Evolutionary conservation across 2,888 invertebrate species (phyloP), one percentile per base, ranked within the genome.

Genomic region (Fragum fragum): DNA sequence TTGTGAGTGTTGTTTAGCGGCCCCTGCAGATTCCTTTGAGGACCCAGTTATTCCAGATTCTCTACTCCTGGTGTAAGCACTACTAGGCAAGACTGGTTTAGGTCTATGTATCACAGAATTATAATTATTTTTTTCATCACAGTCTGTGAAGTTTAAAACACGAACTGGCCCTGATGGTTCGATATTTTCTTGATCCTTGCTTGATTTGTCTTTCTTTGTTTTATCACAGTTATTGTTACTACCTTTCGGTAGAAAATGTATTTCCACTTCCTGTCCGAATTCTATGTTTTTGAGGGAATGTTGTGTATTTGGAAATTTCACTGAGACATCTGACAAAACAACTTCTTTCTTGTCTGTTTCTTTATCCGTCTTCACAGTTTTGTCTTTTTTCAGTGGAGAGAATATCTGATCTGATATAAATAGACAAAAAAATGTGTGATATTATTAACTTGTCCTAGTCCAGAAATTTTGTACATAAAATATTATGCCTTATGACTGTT

Each of bases 101-200:
- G 86, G 86, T 77, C 86, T 79, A 76, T 83, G 83, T 59, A 83
- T 75, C 52, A 72, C 86, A 72, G 75, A 77, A 79, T 79, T 81
- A 16, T 72, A 68, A 72, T 69, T 68, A 69, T 72, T 69, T 79
- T 83, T 79, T 9, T 82, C 80, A 66, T 78, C 77, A 72, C 61
- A 71, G 47, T 76, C 76, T 47, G 76, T 55, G 75, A 86, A 86
- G 70, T 83, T 86, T 14, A 86, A 52, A 11, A 81, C 79, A 14
- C 86, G 57, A 5, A 83, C 83, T 23, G 86, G 86, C 23, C 86
- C 86, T 28, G 86, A 83, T 0, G 86, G 81, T 75, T 83, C 83
- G 28, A 86, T 83, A 47, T 83, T 81, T 73, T 83, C 83, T 52
- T 83, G 83, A 9, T 81, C 77, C 16, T 23, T n/a, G 1, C 66